Conservation (phyloP, 2,113 vertebrate species). For the Lutjanus erythropterus region DNA sequence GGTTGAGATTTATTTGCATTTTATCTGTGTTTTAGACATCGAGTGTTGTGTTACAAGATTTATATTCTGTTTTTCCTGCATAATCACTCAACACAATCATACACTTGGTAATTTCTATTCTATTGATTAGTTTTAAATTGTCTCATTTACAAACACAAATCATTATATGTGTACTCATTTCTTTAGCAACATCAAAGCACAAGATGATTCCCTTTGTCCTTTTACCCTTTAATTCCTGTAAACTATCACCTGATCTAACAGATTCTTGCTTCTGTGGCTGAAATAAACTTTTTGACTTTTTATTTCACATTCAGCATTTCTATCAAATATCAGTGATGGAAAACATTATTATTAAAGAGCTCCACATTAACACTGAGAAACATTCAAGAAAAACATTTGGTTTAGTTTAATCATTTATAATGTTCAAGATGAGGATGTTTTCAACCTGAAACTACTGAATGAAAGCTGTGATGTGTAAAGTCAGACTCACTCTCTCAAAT, state of each 20-base stretch:
- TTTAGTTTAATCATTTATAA: neutral
- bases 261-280: neutral
- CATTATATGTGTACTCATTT: neutral
- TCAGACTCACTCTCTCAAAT: neutral
- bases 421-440: too few relatives aligned
- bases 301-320: neutral
- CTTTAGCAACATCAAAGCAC: neutral
- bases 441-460: too few relatives aligned
- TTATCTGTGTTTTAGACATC: neutral
- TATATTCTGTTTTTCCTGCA: neutral
- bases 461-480: neutral
- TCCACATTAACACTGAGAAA: neutral
- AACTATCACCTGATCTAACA: neutral
- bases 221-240: neutral
- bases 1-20: neutral
- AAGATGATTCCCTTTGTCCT: neutral
- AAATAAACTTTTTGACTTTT: too few relatives aligned
- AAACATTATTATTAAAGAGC: too few relatives aligned
- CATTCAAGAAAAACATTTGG: neutral
- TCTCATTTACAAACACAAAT: too few relatives aligned
- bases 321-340: neutral
- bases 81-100: too few relatives aligned
- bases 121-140: too few relatives aligned
- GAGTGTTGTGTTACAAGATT: neutral
- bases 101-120: too few relatives aligned